phyloP scores from a whole-genome alignment of 1,140 invertebrate genomes.

The Augochlora pura region DNA sequence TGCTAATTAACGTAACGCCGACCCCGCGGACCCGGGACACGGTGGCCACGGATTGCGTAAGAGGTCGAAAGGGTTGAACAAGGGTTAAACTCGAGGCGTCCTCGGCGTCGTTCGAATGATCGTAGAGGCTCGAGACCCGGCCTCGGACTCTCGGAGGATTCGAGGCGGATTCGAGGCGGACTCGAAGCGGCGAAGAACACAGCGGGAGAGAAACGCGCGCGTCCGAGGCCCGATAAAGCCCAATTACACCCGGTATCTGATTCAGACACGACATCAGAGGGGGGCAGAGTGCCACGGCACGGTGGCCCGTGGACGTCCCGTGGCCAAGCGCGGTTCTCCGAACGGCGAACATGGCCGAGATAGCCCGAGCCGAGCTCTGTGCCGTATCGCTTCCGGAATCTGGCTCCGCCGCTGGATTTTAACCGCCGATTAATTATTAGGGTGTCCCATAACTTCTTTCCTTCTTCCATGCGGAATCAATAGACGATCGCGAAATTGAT shows the following conservation, averaged over 20 bases:
- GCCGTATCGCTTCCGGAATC: slow-evolving; percentile 31
- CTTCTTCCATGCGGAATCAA: no score
- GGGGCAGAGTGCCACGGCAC: no score
- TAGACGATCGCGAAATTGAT: no score
- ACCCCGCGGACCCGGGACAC: slow-evolving; percentile 15
- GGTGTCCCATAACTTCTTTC: no score
- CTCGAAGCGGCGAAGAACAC: background rate
- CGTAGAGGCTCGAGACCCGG: no score
- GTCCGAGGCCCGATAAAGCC: slow-evolving; percentile 45
- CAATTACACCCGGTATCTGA: slow-evolving; percentile 59
- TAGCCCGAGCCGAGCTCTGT: slow-evolving; percentile 23
- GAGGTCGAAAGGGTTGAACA: slow-evolving; percentile 38
- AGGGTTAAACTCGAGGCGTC: slow-evolving; percentile 16
- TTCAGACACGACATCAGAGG: slow-evolving; percentile 41
- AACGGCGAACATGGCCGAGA: slow-evolving; percentile 12
- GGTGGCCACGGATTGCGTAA: background rate
- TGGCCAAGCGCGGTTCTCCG: slow-evolving; percentile 39
- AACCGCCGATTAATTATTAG: slow-evolving; percentile 31
- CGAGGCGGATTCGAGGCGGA: no score
- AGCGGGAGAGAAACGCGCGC: slow-evolving; percentile 24
- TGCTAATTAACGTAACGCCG: slow-evolving; percentile 56
- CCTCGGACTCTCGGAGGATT: no score
- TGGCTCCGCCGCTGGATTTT: slow-evolving; percentile 15
- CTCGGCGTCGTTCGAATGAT: no score
- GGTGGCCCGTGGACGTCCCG: background rate